phyloP scores from a whole-genome alignment of 2,113 vertebrate species.

The Xenopus borealis region DNA sequence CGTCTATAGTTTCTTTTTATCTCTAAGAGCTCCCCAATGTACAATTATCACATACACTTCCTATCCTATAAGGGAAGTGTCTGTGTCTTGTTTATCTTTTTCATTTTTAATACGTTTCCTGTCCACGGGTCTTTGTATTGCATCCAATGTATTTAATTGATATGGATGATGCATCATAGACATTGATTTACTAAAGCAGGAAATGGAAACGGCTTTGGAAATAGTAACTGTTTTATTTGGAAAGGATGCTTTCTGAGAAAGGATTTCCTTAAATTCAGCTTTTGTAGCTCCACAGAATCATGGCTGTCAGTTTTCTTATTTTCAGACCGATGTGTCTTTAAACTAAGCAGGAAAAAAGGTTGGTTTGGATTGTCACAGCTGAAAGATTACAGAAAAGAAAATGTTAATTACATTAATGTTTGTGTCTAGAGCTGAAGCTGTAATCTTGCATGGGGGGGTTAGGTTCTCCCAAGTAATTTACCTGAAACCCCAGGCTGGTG shows the following conservation, averaged over 20 bases:
- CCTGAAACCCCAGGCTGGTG: too few species aligned
- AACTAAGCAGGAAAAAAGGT: too few species aligned
- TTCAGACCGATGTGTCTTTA: too few species aligned
- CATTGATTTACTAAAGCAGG: conserved; percentile 58
- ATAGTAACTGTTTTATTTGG: conserved; percentile 67
- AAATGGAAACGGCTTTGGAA: conserved; percentile 66
- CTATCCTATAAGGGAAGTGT: conserved; percentile 71
- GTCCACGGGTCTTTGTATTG: conserved; percentile 64
- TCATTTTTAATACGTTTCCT: conserved; percentile 70
- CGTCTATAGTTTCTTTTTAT: conserved; percentile 59
- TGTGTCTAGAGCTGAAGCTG: too few species aligned
- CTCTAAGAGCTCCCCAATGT: conserved; percentile 60
- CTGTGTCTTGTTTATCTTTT: conserved; percentile 47
- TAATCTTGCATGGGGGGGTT: too few species aligned
- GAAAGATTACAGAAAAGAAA: too few species aligned
- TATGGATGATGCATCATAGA: conserved; percentile 62
- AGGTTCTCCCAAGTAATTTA: too few species aligned
- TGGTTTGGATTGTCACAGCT: too few species aligned
- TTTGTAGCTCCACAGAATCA: conserved; percentile 11
- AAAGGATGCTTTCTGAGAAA: conserved; percentile 59
- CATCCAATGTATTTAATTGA: conserved; percentile 73
- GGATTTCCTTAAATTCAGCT: conserved; percentile 70
- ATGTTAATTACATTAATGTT: too few species aligned
- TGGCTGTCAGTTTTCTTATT: too few species aligned
- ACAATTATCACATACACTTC: conserved; percentile 61